A percentile compares a stretch with the other conserved stretches of the same genome.
Conservation (phyloP, 2,797 vertebrate species). For the Petrocephalus schoutedeni region DNA sequence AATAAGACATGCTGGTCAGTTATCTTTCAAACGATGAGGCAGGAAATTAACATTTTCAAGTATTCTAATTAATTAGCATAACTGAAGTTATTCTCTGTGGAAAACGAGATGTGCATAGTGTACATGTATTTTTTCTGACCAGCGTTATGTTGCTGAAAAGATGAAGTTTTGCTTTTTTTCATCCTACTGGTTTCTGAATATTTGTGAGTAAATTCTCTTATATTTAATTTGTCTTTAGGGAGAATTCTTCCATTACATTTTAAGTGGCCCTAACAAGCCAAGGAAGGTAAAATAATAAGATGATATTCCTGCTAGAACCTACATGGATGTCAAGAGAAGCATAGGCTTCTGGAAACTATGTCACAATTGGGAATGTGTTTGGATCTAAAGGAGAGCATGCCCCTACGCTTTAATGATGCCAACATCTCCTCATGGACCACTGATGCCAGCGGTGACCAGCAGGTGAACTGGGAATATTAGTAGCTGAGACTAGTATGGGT, state of each 20-base stretch:
- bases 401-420: background rate
- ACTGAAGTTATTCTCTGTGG: background rate
- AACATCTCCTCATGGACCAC: background rate
- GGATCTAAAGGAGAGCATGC: background rate
- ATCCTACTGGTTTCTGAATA: background rate
- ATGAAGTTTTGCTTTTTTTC: background rate
- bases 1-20: background rate
- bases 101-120: background rate
- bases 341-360: background rate
- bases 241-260: background rate
- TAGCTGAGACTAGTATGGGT: conserved; percentile 11
- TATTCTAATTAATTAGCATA: background rate
- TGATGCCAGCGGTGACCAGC: background rate
- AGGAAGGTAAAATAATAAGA: background rate
- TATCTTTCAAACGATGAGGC: background rate
- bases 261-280: background rate
- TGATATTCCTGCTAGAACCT: background rate
- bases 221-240: background rate
- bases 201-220: background rate
- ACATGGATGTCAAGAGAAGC: background rate
- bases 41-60: background rate
- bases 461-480: background rate
- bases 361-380: background rate
- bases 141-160: background rate
- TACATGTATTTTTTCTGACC: background rate